These are phyloP conservation scores for Isotomurus palustris DNA, from an alignment of 2,888 invertebrate species.

Conservation along the genomic window DNA sequence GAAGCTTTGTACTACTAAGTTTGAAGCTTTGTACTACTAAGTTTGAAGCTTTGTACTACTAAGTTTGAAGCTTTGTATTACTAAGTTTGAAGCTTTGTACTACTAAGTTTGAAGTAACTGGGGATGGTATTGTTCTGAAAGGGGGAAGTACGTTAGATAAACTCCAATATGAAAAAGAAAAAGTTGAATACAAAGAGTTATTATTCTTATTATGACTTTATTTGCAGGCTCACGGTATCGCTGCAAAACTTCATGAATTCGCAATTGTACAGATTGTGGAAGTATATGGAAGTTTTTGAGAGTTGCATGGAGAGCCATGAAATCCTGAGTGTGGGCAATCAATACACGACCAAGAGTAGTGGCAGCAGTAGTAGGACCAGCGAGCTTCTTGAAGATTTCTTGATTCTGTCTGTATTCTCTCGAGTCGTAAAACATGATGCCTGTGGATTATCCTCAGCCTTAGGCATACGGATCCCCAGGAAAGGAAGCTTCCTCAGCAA, in stretches of 20 bases:
- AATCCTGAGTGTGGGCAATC: conserved; percentile 24
- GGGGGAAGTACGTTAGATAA: no score
- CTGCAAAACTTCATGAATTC: conserved; percentile 29
- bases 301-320: conserved; percentile 18
- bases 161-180: background rate
- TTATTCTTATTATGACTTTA: background rate
- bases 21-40: no score
- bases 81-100: background rate
- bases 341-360: conserved; percentile 20
- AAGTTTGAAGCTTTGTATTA: no score
- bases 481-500: conserved; percentile 43
- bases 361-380: conserved; percentile 2
- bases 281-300: conserved; percentile 29
- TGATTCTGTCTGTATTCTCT: conserved; percentile 31
- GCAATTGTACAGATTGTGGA: conserved; percentile 39
- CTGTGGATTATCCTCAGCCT: conserved; percentile 19
- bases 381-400: conserved; percentile 33
- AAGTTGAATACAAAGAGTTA: background rate
- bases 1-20: no score
- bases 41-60: no score
- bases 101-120: background rate
- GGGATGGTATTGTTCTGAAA: no score
- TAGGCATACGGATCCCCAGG: conserved; percentile 25
- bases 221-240: conserved; percentile 2
- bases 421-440: conserved; percentile 28